Base-by-base conservation (phyloP, 2,888 invertebrate species). In the Zaprionus lineosus region DNA sequence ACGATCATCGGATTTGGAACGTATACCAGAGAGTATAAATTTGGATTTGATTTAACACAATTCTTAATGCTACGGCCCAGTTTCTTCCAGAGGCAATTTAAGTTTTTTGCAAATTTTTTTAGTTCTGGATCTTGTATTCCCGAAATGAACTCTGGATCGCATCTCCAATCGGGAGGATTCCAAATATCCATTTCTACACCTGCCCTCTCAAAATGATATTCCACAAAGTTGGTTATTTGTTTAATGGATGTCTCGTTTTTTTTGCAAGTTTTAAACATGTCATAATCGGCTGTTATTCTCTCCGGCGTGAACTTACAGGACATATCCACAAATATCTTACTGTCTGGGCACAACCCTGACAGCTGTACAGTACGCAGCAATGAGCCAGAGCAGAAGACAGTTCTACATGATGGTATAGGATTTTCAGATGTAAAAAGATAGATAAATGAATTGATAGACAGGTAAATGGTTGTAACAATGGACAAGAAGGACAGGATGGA, bases 241-340 rank as follows among this genome's bases (percentile, higher is more conserved):
- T 55, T 53, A 3, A 56, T 0, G 1, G 77, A 73, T 0, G 55
- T 19, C 8, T 82, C 84, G 9, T 84, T 81, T 8, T 52, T 63
- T 21, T 65, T 61, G 21, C 77, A 69, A 9, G 70, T 50, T 14
- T 61, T 47, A 2, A 81, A 76, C 93, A 86, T 94, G 5, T 92
- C 88, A 84, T 94, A 96, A 50, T 91, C 91, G 2, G 90, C 88
- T 84, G 94, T 86, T 1, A 94, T 94, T 67, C 92, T 91, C 69
- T 93, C 92, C 2, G 95, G 93, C 0, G 93, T 90, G 36, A 90
- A 87, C 85, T 93, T 94, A 78, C 96, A 91, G 91, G 95, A 95
- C 95, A 96, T 95, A 85, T 97, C 97, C 11, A 97, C 97, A 91
- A 97, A 97, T 31, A 95, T 94, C 88, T 97, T 97, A 37, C 95